Evolutionary conservation across 2,797 vertebrate genomes (phyloP).

Genomic region (Alfaro cultratus): DNA sequence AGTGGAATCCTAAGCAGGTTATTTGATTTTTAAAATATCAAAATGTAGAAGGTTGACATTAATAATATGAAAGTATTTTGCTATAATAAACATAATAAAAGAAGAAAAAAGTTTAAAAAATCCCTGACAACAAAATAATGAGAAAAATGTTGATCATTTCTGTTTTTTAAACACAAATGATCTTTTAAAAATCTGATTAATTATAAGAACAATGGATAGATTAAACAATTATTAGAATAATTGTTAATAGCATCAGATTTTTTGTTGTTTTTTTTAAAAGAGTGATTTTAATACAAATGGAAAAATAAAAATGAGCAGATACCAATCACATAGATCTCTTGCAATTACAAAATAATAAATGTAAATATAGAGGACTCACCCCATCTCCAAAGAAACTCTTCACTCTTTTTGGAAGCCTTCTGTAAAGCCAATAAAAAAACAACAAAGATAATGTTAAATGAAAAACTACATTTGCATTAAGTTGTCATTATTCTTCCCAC

Average conservation of each 20-base stretch:
- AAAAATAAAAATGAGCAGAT: neutral
- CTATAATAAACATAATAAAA: no score
- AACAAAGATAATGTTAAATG: neutral
- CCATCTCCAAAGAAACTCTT: constrained; percentile 96
- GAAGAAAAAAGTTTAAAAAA: no score
- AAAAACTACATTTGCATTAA: fast-evolving
- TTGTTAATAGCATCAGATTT: neutral
- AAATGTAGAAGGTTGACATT: no score
- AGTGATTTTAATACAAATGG: neutral
- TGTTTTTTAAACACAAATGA: no score
- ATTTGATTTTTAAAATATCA: no score
- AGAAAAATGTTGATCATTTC: neutral
- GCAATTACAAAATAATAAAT: neutral
- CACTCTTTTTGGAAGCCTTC: constrained; percentile 91
- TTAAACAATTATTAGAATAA: neutral
- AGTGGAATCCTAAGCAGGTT: no score
- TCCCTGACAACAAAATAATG: neutral
- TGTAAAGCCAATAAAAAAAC: constrained; percentile 64
- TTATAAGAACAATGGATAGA: no score
- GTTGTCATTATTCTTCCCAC: neutral
- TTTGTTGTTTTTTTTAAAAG: neutral
- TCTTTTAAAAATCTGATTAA: no score
- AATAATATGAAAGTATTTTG: no score
- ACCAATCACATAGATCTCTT: neutral
- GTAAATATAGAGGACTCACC: constrained; percentile 79